Conservation (phyloP, 1,140 invertebrate species). For the Cotesia glomerata region DNA sequence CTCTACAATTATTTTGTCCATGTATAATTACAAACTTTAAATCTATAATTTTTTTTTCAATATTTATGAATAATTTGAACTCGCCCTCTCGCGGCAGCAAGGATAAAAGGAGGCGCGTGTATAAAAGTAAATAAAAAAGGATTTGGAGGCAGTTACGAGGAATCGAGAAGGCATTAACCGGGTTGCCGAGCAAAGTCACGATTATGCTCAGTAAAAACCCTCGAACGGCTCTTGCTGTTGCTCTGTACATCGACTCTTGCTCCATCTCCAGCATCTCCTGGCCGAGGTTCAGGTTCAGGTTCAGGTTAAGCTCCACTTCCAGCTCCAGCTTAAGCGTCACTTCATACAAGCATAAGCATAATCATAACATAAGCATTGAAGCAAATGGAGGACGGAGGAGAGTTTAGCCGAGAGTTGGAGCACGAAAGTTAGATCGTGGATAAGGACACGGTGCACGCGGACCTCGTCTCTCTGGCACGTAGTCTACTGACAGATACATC, state of each 20-base stretch:
- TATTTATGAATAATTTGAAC: too few species aligned
- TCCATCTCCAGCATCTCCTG: too few species aligned
- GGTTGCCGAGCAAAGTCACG: conserved; percentile 32
- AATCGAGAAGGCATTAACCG: conserved; percentile 43
- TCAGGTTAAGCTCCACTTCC: too few species aligned
- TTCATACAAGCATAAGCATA: conserved; percentile 16
- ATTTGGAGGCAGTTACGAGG: conserved; percentile 39
- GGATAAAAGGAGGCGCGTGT: background rate
- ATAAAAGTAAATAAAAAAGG: background rate
- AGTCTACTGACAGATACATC: conserved; percentile 48
- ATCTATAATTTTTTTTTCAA: too few species aligned
- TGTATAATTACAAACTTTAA: too few species aligned
- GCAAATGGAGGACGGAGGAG: conserved; percentile 34
- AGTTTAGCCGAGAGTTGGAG: conserved; percentile 22
- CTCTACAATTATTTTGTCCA: too few species aligned
- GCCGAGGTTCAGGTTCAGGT: too few species aligned
- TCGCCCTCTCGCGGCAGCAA: too few species aligned
- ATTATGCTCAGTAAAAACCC: conserved; percentile 27
- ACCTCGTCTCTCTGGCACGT: conserved; percentile 18
- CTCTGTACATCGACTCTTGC: conserved; percentile 17
- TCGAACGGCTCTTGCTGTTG: conserved; percentile 23
- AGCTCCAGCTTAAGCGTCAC: too few species aligned
- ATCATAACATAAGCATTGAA: conserved; percentile 15
- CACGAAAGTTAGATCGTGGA: background rate
- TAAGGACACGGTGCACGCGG: conserved; percentile 22